Conservation (phyloP, 2,113 vertebrate species). For the Planiliza haematocheilus region DNA sequence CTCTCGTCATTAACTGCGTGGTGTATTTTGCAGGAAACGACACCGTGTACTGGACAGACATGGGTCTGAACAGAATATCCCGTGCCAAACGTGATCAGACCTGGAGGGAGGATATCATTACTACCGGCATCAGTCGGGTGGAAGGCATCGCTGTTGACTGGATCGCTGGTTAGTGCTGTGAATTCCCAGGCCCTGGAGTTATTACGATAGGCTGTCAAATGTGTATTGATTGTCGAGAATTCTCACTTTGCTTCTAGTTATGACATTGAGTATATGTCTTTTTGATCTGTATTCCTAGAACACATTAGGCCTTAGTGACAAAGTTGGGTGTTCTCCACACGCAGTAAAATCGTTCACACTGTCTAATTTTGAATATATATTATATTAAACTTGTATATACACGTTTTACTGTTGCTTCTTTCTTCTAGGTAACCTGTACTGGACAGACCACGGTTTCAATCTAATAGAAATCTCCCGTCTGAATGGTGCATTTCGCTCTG, state of each 20-base stretch:
- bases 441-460: constrained; percentile 98
- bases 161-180: constrained; percentile 90
- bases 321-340: background rate
- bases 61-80: constrained; percentile 98
- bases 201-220: constrained; percentile 9
- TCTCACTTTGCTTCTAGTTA: constrained; percentile 4
- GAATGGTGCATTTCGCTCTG: constrained; percentile 94
- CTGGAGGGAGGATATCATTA: constrained; percentile 96
- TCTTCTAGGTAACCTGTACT: constrained; percentile 93
- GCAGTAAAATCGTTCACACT: constrained; percentile 1
- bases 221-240: constrained; percentile 17
- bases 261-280: background rate
- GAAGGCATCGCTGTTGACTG: constrained; percentile 98
- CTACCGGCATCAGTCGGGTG: constrained; percentile 95
- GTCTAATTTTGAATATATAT: background rate
- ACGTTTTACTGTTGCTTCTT: constrained; percentile 5
- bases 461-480: constrained; percentile 96
- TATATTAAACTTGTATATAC: background rate
- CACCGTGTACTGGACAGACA: constrained; percentile 99
- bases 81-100: constrained; percentile 95
- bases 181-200: background rate
- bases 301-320: background rate
- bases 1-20: constrained; percentile 45
- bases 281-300: constrained; percentile 7
- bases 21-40: constrained; percentile 88